Evolutionary conservation across 2,797 vertebrate species (phyloP), one percentile per base, ranked within the genome.

Genomic region (Argya squamiceps): DNA sequence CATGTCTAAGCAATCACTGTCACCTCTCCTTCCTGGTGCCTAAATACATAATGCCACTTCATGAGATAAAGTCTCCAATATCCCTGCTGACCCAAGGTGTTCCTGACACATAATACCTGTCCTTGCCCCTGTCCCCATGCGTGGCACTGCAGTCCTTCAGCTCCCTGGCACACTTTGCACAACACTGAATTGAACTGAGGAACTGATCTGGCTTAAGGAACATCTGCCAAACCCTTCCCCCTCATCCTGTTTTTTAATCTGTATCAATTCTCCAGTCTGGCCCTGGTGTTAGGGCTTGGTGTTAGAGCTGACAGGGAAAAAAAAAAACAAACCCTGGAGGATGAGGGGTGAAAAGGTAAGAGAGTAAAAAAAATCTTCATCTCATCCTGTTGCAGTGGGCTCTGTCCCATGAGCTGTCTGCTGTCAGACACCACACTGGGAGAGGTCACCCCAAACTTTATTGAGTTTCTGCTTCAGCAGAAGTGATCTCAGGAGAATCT

Each of bases 141-240:
- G 0, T 0, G 2, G 17, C n/a, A 41, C 34, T 2, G 6, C 1
- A 6, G 32, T n/a, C 18, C 39, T 30, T 13, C 10, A 60, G 15
- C 21, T 74, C 43, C 46, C 29, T 60, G 68, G 32, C 15, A 56
- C 12, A 36, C 30, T 93, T 88, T 43, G 24, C 15, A 26, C 4
- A 18, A 49, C 58, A 71, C 17, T 44, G 63, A 92, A 67, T 50
- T 88, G n/a, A 85, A 52, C 19, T 12, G 30, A 64, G 58, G 62
- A 88, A 62, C 63, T 93, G 89, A 92, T 92, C 83, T 81, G 69
- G 64, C 85, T 95, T 92, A 92, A 73, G 55, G 37, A 60, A 90
- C 93, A 84, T 64, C 95, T 96, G 95, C 55, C 76, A 71, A 86
- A 12, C 68, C 71, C 53, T 59, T 21, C 73, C 60, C 71, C 52